A percentile compares a stretch with the other conserved stretches of the same genome.
These are phyloP conservation scores for Rhinella marina DNA, from an alignment of 2,797 vertebrate species.

Conservation along the genomic window DNA sequence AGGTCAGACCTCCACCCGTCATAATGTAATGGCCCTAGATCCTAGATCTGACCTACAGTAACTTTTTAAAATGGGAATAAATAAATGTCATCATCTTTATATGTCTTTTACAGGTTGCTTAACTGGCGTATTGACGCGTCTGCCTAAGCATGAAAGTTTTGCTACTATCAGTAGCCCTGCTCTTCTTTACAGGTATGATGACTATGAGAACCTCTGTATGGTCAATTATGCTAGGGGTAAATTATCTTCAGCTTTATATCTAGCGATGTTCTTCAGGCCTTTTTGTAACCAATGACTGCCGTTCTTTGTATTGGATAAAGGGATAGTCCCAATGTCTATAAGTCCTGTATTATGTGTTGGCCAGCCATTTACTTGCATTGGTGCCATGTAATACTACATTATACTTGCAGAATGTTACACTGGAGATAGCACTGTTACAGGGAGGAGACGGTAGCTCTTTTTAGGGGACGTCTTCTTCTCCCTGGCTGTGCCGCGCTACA, in stretches of 20 bases:
- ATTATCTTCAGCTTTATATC: neutral
- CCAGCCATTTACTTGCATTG: neutral
- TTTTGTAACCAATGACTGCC: neutral
- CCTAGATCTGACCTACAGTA: too few relatives aligned
- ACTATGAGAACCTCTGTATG: neutral
- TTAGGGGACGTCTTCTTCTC: too few relatives aligned
- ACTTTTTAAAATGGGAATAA: too few relatives aligned
- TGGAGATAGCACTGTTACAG: too few relatives aligned
- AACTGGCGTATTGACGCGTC: neutral
- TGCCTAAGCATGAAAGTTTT: neutral
- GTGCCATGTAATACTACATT: neutral
- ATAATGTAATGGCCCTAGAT: too few relatives aligned
- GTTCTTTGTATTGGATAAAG: neutral
- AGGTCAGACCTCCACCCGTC: too few relatives aligned
- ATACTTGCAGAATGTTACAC: neutral
- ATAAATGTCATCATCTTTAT: neutral
- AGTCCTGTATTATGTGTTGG: too few relatives aligned
- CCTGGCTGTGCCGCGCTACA: too few relatives aligned
- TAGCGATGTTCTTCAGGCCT: neutral
- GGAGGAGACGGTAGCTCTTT: too few relatives aligned
- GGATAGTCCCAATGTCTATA: too few relatives aligned
- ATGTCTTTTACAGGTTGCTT: neutral
- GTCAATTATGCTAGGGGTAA: neutral
- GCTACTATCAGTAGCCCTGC: neutral
- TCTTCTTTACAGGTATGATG: slow-evolving; percentile 7